phyloP scores from a whole-genome alignment of 1,140 invertebrate genomes.

The Archegozetes longisetosus region DNA sequence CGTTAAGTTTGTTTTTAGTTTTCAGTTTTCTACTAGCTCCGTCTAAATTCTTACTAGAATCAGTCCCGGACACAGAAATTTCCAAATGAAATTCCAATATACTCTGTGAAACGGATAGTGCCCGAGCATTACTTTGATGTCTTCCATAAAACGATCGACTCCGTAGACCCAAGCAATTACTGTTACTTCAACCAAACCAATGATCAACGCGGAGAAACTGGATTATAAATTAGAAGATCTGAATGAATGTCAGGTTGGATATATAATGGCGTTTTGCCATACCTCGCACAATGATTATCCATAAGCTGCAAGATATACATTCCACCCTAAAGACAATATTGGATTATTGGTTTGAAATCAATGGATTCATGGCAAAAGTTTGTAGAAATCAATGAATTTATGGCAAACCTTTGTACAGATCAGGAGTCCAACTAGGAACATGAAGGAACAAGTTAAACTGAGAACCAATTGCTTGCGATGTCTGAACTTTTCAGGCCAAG shows the following conservation, averaged over 20 bases:
- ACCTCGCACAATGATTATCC: slow-evolving; percentile 33
- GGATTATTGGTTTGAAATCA: slow-evolving; percentile 6
- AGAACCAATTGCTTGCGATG: slow-evolving; percentile 23
- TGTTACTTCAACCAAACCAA: slow-evolving; percentile 47
- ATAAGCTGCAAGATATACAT: slow-evolving; percentile 38
- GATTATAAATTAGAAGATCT: background rate
- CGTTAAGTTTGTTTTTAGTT: background rate
- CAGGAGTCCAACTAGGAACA: slow-evolving; percentile 31
- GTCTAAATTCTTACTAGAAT: slow-evolving; percentile 42
- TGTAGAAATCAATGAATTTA: slow-evolving; percentile 3
- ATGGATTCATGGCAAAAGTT: background rate
- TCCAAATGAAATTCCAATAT: slow-evolving; percentile 67
- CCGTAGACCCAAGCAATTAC: slow-evolving; percentile 67
- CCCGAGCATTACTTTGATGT: slow-evolving; percentile 58
- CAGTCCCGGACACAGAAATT: slow-evolving; percentile 52
- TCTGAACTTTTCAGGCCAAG: slow-evolving; percentile 22
- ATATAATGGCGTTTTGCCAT: background rate
- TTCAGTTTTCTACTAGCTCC: too few species aligned
- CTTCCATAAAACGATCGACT: slow-evolving; percentile 55
- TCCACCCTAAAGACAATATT: slow-evolving; percentile 35
- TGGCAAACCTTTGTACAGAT: slow-evolving; percentile 33
- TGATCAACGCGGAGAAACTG: slow-evolving; percentile 33
- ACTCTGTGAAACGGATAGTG: slow-evolving; percentile 44
- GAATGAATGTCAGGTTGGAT: background rate
- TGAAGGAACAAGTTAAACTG: slow-evolving; percentile 26